Conservation (phyloP, 2,888 invertebrate species). For the Leucophenga maculata region DNA sequence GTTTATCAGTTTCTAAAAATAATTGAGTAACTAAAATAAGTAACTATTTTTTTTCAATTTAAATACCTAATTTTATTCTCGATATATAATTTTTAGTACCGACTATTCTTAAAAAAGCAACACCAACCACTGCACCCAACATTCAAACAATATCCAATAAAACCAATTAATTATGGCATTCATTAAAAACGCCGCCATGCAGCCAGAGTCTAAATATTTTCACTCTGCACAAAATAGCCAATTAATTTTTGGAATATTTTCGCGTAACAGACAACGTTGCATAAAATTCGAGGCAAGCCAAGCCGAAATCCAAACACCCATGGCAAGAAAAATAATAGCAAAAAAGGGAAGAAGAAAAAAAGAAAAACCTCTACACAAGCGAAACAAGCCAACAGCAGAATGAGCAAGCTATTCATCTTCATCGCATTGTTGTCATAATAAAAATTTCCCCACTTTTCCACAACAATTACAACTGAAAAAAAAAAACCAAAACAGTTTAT, state of each 20-base stretch:
- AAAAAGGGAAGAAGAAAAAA: background rate
- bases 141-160: no score
- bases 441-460: background rate
- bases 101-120: no score
- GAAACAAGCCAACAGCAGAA: background rate
- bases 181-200: no score
- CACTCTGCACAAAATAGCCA: constrained; percentile 10
- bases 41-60: no score
- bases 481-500: constrained; percentile 9
- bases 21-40: no score
- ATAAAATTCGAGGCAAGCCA: constrained; percentile 1
- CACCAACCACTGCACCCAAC: no score
- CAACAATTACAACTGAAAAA: background rate
- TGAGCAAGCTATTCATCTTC: constrained; percentile 11
- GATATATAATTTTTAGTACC: no score
- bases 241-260: constrained; percentile 22
- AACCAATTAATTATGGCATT: no score
- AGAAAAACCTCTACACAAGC: background rate
- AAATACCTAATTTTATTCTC: no score
- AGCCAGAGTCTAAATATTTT: no score
- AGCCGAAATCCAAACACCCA: background rate
- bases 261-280: constrained; percentile 12
- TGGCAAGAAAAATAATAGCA: background rate
- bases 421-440: constrained; percentile 18
- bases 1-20: no score